phyloP scores from a whole-genome alignment of 2,888 invertebrate species.

The Euclidia mi region DNA sequence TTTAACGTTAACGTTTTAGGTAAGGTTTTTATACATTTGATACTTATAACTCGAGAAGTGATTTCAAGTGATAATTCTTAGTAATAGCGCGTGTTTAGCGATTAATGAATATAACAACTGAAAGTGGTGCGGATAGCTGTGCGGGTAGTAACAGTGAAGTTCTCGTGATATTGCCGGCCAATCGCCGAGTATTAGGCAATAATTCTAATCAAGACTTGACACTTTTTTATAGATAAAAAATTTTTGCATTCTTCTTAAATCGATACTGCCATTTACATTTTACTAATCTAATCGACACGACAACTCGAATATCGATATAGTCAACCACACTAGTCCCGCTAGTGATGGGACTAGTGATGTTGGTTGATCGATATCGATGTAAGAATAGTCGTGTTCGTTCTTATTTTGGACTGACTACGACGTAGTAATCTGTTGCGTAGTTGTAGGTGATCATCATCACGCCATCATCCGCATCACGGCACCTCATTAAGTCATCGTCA shows the following conservation, averaged over 20 bases:
- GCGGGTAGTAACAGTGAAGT: slow-evolving; percentile 63
- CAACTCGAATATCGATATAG: slow-evolving; percentile 14
- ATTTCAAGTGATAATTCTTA: slow-evolving; percentile 88
- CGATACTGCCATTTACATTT: slow-evolving; percentile 85
- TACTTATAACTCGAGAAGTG: slow-evolving; percentile 89
- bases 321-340: neutral
- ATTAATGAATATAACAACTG: slow-evolving; percentile 58
- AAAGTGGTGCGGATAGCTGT: slow-evolving; percentile 86
- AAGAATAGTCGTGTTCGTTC: slow-evolving; percentile 39
- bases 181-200: slow-evolving; percentile 78
- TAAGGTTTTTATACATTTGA: slow-evolving; percentile 89
- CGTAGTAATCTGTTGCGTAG: slow-evolving; percentile 78
- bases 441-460: slow-evolving; percentile 73
- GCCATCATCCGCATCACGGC: slow-evolving; percentile 88
- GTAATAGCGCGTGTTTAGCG: slow-evolving; percentile 82
- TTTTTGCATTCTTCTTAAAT: slow-evolving; percentile 80
- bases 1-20: slow-evolving; percentile 81
- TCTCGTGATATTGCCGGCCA: slow-evolving; percentile 68
- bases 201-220: slow-evolving; percentile 86
- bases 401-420: slow-evolving; percentile 75
- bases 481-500: slow-evolving; percentile 82
- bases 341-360: slow-evolving; percentile 2
- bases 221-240: slow-evolving; percentile 83
- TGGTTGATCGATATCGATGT: slow-evolving; percentile 21
- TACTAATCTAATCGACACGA: slow-evolving; percentile 67